These are phyloP conservation scores for Lithobius niger DNA, from an alignment of 1,140 invertebrate genomes.

Conservation along the genomic window DNA sequence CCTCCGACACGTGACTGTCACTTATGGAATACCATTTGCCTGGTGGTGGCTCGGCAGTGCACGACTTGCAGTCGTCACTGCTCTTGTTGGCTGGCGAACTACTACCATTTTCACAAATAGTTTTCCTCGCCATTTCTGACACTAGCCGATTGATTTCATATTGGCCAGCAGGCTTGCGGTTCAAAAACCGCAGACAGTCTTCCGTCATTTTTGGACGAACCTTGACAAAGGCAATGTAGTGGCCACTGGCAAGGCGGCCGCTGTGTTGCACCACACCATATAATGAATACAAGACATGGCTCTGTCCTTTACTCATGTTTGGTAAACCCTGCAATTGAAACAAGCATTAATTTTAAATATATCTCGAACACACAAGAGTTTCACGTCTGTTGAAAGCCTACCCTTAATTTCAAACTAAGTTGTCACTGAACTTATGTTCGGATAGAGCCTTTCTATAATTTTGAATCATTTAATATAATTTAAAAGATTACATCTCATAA, in stretches of 20 bases:
- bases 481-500: too few relatives aligned
- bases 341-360: neutral
- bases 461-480: too few relatives aligned
- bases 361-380: conserved; percentile 7
- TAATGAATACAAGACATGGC: conserved; percentile 66
- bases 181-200: conserved; percentile 12
- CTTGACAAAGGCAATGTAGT: conserved; percentile 85
- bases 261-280: conserved; percentile 92
- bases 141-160: conserved; percentile 14
- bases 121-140: conserved; percentile 12
- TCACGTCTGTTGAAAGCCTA: neutral
- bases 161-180: conserved; percentile 11
- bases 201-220: conserved; percentile 21
- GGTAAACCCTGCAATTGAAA: conserved; percentile 35
- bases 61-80: neutral
- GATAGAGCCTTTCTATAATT: too few relatives aligned
- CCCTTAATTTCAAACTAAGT: neutral
- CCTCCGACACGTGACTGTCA: conserved; percentile 67
- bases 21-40: conserved; percentile 89
- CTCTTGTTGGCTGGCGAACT: too few relatives aligned
- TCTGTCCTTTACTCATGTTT: conserved; percentile 45
- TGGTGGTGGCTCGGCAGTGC: conserved; percentile 20
- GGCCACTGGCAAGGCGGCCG: conserved; percentile 76
- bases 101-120: too few relatives aligned
- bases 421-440: conserved; percentile 14